Evolutionary conservation across 1,140 invertebrate genomes (phyloP).

Genomic region (Agrilus planipennis): DNA sequence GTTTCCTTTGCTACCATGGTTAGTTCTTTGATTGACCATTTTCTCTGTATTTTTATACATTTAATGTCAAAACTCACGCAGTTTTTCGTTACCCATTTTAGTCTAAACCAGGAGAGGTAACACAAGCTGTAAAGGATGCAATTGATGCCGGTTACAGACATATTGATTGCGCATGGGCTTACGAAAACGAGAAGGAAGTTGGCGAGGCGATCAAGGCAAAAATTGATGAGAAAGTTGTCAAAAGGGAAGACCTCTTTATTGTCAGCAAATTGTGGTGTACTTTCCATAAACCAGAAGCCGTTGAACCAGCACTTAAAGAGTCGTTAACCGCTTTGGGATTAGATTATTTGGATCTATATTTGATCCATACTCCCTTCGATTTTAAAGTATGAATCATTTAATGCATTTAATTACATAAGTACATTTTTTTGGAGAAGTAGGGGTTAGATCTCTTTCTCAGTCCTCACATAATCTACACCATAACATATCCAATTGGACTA

Average conservation of each 20-base stretch:
- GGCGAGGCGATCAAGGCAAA: constrained; percentile 59
- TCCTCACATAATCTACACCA: too few species aligned
- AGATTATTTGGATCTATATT: constrained; percentile 70
- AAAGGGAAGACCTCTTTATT: constrained; percentile 78
- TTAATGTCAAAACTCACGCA: too few species aligned
- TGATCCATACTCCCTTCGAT: constrained; percentile 76
- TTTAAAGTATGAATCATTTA: too few species aligned
- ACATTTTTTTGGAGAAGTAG: too few species aligned
- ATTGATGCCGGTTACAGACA: constrained; percentile 79
- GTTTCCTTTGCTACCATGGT: too few species aligned
- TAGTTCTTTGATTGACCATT: too few species aligned
- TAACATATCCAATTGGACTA: too few species aligned
- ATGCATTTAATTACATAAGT: too few species aligned
- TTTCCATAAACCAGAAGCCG: constrained; percentile 44
- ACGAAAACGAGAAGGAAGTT: constrained; percentile 77
- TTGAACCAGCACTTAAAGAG: constrained; percentile 44
- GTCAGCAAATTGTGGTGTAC: constrained; percentile 66
- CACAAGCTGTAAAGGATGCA: constrained; percentile 52
- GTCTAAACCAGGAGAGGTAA: constrained; percentile 52
- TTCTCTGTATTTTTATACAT: too few species aligned
- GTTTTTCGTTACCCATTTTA: too few species aligned
- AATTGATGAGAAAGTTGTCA: constrained; percentile 59
- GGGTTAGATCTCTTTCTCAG: too few species aligned
- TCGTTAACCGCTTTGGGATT: constrained; percentile 55
- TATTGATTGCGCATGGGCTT: constrained; percentile 78